Conservation (phyloP, 2,888 invertebrate genomes). For the Drosophila meridiana region DNA sequence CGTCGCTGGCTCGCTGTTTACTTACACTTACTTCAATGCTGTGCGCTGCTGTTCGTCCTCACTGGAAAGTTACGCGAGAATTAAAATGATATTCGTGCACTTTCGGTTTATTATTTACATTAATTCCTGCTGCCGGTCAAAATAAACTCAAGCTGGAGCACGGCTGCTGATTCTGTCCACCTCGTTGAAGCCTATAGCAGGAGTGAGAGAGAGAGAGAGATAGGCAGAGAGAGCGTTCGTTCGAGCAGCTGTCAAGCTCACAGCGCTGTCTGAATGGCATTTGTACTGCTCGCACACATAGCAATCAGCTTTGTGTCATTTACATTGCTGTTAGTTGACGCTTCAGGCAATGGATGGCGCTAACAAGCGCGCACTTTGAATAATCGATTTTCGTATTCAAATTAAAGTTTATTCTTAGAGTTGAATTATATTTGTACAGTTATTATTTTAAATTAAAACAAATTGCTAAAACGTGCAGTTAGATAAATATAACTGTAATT, state of each 20-base stretch:
- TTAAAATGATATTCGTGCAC: background rate
- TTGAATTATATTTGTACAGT: background rate
- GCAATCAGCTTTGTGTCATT: conserved; percentile 44
- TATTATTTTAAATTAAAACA: background rate
- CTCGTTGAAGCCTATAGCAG: conserved; percentile 42
- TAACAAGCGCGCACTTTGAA: conserved; percentile 39
- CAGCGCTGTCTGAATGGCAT: conserved; percentile 47
- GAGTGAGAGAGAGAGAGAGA: conserved; percentile 18
- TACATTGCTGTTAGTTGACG: conserved; percentile 4
- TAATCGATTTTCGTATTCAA: background rate
- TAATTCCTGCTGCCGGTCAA: conserved; percentile 15
- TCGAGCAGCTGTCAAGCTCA: conserved; percentile 51
- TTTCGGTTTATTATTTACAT: conserved; percentile 21
- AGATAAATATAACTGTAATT: background rate
- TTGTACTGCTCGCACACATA: conserved; percentile 8
- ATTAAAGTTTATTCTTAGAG: background rate
- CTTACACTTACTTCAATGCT: conserved; percentile 18
- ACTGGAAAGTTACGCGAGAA: conserved; percentile 2
- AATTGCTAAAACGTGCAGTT: background rate
- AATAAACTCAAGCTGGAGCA: conserved; percentile 12
- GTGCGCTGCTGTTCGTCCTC: conserved; percentile 1
- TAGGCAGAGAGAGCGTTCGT: conserved; percentile 3
- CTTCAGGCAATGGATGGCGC: conserved; percentile 52
- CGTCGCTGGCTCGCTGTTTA: background rate
- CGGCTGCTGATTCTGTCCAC: conserved; percentile 35